A percentile compares a stretch with the other conserved stretches of the same genome.
These are phyloP conservation scores for Apistogramma diplotaenia DNA, from an alignment of 2,113 vertebrate genomes.

Conservation along the genomic window DNA sequence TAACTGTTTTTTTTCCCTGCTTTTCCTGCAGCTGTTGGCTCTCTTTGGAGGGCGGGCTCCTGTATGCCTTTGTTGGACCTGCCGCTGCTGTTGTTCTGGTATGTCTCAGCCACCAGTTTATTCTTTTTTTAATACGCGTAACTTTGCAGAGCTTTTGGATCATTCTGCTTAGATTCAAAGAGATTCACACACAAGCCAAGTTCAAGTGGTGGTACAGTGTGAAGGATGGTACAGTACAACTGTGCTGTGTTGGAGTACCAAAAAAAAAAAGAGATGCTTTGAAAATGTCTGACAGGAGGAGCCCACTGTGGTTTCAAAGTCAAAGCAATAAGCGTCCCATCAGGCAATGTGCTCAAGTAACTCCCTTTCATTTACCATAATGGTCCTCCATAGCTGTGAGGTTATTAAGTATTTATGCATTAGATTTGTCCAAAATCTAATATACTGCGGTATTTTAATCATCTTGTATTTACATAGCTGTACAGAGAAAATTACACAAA, in stretches of 20 bases:
- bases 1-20: constrained; percentile 46
- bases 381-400: constrained; percentile 31
- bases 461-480: constrained; percentile 42
- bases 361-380: constrained; percentile 52
- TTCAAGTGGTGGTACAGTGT: not conserved
- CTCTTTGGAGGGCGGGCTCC: constrained; percentile 96
- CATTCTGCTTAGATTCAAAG: not conserved
- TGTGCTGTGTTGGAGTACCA: not conserved
- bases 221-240: not conserved
- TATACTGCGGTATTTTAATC: constrained; percentile 42
- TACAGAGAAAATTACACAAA: constrained; percentile 35
- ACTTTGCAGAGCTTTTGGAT: not conserved
- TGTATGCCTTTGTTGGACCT: constrained; percentile 98
- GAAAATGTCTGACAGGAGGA: constrained; percentile 12
- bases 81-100: constrained; percentile 98
- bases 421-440: constrained; percentile 46
- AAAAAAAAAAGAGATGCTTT: not conserved
- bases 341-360: constrained; percentile 43
- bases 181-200: not conserved
- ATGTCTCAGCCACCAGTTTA: constrained; percentile 55
- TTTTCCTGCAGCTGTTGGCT: constrained; percentile 89
- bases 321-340: constrained; percentile 47
- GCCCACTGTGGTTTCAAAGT: constrained; percentile 37
- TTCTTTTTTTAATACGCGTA: not conserved
- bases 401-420: constrained; percentile 56